phyloP scores from a whole-genome alignment of 2,888 invertebrate species.

The Leucophora obtusa region DNA sequence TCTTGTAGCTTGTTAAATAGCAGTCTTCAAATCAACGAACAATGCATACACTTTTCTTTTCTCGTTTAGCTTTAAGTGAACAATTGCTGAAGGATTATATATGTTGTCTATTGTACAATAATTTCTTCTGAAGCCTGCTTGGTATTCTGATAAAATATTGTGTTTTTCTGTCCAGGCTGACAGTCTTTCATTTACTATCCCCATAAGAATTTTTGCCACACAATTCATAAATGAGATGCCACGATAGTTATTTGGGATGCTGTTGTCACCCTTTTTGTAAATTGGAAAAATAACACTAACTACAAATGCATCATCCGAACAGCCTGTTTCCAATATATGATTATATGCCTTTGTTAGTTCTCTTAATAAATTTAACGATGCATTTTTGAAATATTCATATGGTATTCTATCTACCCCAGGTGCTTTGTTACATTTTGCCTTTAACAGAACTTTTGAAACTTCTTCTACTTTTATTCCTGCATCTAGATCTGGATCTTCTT shows the following conservation, averaged over 20 bases:
- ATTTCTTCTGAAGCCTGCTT: not conserved
- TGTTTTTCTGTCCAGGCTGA: no score
- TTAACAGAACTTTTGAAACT: not conserved
- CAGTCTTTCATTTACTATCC: no score
- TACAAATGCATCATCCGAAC: not conserved
- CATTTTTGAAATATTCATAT: slow-evolving; percentile 10
- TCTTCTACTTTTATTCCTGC: not conserved
- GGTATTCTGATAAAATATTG: not conserved
- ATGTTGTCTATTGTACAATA: not conserved
- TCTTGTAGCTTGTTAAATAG: no score
- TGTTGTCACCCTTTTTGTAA: slow-evolving; percentile 11
- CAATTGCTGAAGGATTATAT: not conserved
- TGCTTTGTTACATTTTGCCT: slow-evolving; percentile 4
- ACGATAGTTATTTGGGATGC: slow-evolving; percentile 8
- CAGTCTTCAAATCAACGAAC: not conserved
- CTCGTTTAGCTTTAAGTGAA: not conserved
- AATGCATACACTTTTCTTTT: not conserved
- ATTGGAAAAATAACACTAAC: slow-evolving; percentile 19
- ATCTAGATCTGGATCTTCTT: not conserved
- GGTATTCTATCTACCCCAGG: not conserved
- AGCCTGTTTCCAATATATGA: not conserved
- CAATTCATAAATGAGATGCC: no score
- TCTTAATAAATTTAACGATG: slow-evolving; percentile 1
- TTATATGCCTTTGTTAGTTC: not conserved
- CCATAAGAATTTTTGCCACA: no score